phyloP scores from a whole-genome alignment of 2,113 vertebrate genomes.

The Lagopus leucura region DNA sequence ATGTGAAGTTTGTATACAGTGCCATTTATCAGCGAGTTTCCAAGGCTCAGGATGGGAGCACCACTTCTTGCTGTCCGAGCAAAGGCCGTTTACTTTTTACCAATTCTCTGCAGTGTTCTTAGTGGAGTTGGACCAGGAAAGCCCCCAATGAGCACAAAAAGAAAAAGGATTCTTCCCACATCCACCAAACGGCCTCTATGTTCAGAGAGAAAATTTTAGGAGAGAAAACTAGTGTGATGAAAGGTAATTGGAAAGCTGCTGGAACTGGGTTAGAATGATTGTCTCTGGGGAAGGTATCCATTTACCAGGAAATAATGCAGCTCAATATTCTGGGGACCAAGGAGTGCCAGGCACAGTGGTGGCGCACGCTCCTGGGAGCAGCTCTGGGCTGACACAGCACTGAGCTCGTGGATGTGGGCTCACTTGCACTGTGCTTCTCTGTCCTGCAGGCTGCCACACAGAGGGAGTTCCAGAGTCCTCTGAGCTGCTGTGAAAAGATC shows the following conservation, averaged over 20 bases:
- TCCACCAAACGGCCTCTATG: background rate
- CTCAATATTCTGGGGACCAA: background rate
- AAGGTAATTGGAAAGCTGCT: conserved; percentile 32
- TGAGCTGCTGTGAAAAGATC: no score
- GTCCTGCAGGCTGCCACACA: no score
- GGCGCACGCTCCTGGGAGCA: no score
- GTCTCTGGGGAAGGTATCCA: background rate
- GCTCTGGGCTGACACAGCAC: no score
- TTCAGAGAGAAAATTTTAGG: background rate
- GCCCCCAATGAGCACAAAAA: background rate
- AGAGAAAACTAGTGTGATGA: background rate
- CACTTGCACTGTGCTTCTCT: no score
- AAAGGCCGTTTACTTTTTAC: background rate
- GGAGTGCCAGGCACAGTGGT: background rate
- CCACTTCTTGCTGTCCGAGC: background rate
- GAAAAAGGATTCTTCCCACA: background rate
- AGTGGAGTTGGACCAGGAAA: background rate
- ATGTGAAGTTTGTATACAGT: background rate
- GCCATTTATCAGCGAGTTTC: background rate
- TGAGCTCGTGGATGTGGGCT: no score
- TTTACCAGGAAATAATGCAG: conserved; percentile 3
- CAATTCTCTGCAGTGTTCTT: background rate
- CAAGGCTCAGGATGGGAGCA: background rate
- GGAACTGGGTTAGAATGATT: background rate
- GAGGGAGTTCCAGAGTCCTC: no score